Evolutionary conservation across 2,113 vertebrate genomes (phyloP).

Genomic region (Ammodytes marinus): DNA sequence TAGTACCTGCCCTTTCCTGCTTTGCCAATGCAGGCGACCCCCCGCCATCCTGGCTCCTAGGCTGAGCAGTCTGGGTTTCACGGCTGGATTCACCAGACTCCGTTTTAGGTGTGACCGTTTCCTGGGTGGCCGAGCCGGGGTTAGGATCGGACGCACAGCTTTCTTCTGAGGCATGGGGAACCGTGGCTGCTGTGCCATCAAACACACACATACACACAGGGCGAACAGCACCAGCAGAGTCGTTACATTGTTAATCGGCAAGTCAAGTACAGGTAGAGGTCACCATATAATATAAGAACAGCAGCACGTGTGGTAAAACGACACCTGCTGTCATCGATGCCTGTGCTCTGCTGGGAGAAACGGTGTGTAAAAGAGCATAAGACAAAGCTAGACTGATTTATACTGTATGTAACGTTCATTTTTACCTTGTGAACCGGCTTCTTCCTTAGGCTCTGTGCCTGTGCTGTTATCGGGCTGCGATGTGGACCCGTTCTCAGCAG

Average conservation of each 20-base stretch:
- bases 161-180: conserved; percentile 64
- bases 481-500: conserved; percentile 59
- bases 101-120: conserved; percentile 28
- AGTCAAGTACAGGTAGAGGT: neutral
- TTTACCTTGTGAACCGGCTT: conserved; percentile 56
- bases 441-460: conserved; percentile 12
- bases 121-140: conserved; percentile 26
- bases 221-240: conserved; percentile 9
- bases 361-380: neutral
- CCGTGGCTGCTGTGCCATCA: conserved; percentile 57
- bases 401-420: neutral
- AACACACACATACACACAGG: conserved; percentile 25
- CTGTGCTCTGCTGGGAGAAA: neutral
- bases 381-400: neutral
- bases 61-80: conserved; percentile 34
- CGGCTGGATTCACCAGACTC: conserved; percentile 53
- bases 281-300: neutral
- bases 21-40: conserved; percentile 17
- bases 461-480: conserved; percentile 60
- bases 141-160: conserved; percentile 29
- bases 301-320: neutral
- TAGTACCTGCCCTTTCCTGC: conserved; percentile 87
- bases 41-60: conserved; percentile 42
- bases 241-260: neutral
- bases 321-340: neutral